These are phyloP conservation scores for Hippopotamyrus pictus DNA, from an alignment of 2,797 vertebrate genomes.

Conservation along the genomic window DNA sequence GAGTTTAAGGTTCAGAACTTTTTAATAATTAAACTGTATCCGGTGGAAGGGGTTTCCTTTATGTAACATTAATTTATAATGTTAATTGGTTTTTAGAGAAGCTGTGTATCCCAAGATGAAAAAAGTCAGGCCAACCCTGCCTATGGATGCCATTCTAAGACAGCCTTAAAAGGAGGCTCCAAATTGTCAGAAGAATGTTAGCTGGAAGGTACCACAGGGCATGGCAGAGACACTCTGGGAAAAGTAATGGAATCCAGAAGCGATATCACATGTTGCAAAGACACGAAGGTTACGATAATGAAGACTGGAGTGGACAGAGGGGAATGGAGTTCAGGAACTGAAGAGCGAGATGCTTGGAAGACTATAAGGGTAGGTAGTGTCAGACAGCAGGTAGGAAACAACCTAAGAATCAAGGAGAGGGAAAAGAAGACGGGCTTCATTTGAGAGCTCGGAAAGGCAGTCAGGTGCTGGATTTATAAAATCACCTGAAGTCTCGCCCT, in stretches of 20 bases:
- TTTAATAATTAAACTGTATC: background rate
- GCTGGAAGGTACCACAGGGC: background rate
- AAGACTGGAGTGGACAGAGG: background rate
- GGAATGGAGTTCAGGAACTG: background rate
- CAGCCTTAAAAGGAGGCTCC: background rate
- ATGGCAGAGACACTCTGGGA: background rate
- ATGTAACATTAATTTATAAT: constrained; percentile 4
- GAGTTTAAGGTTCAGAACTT: background rate
- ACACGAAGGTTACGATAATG: background rate
- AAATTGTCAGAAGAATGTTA: background rate
- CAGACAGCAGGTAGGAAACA: background rate
- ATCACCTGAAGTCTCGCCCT: background rate
- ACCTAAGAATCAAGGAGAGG: background rate
- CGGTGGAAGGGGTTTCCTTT: background rate
- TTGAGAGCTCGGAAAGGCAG: background rate
- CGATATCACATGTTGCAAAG: background rate
- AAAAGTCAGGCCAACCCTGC: background rate
- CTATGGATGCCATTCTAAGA: background rate
- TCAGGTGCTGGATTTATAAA: background rate
- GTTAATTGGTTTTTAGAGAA: constrained; percentile 7
- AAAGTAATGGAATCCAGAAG: background rate
- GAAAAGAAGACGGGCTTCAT: background rate
- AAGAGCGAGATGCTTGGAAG: background rate
- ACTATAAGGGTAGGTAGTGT: background rate
- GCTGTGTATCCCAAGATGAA: constrained; percentile 2